Evolutionary conservation across 1,140 invertebrate species (phyloP), one percentile per base, ranked within the genome.

Genomic region (Procambarus clarkii): DNA sequence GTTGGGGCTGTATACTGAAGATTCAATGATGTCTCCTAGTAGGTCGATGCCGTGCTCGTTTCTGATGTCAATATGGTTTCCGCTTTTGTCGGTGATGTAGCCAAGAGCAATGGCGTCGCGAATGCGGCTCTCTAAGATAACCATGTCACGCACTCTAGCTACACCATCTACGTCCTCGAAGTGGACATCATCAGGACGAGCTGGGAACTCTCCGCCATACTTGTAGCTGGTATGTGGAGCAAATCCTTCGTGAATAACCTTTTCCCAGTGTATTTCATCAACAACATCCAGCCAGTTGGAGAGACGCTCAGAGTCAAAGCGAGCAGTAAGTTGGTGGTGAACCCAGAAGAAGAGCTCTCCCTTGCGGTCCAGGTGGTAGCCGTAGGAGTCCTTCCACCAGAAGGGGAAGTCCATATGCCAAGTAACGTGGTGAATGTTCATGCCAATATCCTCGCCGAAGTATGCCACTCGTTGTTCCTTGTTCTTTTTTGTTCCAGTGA

Each of bases 381-480:
- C 92, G 21, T 92, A 92, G 90, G 82, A 94, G 94, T 88, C 95
- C 93, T 9, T 94, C 71, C 95, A 93, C 95, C 95, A 96, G 92
- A 94, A 94, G 94, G 96, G 95, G 79, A 94, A 95, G 71, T 95
- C 94, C 58, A 95, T 88, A 93, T 95, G 95, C 94, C 95, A 95
- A 45, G 93, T 95, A 93, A 95, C 96, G 93, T 98, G 97, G 93
- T 96, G 96, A 2, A 95, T 94, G 93, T 97, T 97, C n/a, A 97
- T 94, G 89, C 96, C 96, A 92, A 97, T 95, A 93, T 97, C 96
- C 94, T 97, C 96, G 45, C 95, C 95, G 93, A 96, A 92, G 81
- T 92, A 97, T 88, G 95, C 95, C 46, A 97, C 93, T 60, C 95
- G 94, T 92, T 94, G 94, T 90, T 95, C 95, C 44, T 92, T 93